Percentiles rank a stretch among this genome's conserved stretches.
phyloP scores from a whole-genome alignment of 92 coral and sea anemone genomes.

The Porites cylindrica region DNA sequence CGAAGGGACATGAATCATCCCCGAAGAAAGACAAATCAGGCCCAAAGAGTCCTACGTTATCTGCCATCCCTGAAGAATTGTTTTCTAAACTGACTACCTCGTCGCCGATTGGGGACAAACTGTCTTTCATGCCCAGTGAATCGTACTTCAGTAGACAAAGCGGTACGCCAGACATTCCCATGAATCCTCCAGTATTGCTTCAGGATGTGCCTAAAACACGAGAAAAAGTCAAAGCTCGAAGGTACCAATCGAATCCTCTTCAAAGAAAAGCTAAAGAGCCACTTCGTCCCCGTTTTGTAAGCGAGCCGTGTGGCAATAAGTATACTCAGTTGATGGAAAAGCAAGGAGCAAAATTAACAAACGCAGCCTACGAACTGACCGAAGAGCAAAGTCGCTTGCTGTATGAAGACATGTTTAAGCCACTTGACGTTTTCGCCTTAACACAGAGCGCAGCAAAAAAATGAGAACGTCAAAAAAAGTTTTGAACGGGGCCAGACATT shows the following conservation, averaged over 20 bases:
- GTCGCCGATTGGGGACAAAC: too few species aligned
- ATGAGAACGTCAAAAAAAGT: neutral
- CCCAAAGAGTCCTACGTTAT: too few species aligned
- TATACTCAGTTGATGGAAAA: neutral
- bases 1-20: too few species aligned
- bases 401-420: slow-evolving; percentile 10
- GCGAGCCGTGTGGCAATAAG: neutral
- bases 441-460: neutral
- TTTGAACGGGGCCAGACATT: too few species aligned
- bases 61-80: too few species aligned
- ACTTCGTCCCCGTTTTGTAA: neutral
- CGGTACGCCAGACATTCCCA: too few species aligned
- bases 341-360: neutral
- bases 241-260: neutral
- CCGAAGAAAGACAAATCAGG: too few species aligned
- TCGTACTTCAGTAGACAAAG: too few species aligned
- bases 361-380: neutral
- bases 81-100: too few species aligned
- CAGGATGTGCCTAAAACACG: neutral
- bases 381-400: slow-evolving; percentile 16
- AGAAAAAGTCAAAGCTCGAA: neutral
- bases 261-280: neutral
- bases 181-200: neutral
- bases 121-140: too few species aligned
- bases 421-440: neutral